These are phyloP conservation scores for Elachura formosa DNA, from an alignment of 2,113 vertebrate species.

Conservation along the genomic window DNA sequence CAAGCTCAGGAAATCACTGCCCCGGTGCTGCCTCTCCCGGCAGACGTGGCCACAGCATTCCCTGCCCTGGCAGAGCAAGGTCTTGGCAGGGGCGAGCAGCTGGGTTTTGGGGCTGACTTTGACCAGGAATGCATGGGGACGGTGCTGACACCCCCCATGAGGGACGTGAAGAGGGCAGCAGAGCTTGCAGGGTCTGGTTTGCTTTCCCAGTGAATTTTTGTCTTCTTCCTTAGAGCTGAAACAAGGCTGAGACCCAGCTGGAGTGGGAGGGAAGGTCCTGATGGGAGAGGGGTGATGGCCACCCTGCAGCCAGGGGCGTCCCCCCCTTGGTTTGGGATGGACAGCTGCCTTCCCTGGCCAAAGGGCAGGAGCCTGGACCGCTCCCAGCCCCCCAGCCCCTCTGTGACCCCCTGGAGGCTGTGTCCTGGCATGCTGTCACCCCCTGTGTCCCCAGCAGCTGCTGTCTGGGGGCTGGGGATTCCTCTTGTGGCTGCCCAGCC, in stretches of 20 bases:
- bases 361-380: background rate
- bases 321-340: background rate
- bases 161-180: background rate
- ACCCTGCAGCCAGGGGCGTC: background rate
- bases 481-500: accelerated
- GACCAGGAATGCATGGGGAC: accelerated
- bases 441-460: background rate
- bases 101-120: background rate
- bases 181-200: background rate
- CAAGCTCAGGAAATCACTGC: background rate
- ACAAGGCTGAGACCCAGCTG: background rate
- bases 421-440: background rate
- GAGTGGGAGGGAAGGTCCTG: background rate
- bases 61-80: accelerated
- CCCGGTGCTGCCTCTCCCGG: background rate
- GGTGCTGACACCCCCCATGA: accelerated
- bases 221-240: background rate
- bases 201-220: background rate
- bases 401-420: background rate
- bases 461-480: background rate
- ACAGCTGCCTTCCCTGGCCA: background rate
- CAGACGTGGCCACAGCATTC: accelerated
- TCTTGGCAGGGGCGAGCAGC: background rate
- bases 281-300: background rate
- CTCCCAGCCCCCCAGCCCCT: background rate